Conservation (phyloP, 2,113 vertebrate species). For the Hippolais icterina region DNA sequence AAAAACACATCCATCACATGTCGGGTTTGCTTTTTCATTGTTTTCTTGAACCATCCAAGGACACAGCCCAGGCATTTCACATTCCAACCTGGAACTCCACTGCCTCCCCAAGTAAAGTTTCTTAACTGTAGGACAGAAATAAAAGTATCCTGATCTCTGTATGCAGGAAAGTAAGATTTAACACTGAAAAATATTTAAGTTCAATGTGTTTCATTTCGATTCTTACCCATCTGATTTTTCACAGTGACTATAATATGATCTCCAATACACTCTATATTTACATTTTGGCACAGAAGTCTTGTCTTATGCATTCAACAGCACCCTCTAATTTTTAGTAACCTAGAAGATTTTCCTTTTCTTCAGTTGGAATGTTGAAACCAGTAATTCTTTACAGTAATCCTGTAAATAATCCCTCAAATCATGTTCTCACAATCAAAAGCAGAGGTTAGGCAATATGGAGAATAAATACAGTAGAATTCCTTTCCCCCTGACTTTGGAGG, state of each 20-base stretch:
- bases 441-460: not conserved
- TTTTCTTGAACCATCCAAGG: not conserved
- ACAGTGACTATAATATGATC: not conserved
- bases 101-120: not conserved
- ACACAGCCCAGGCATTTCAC: not conserved
- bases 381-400: constrained; percentile 26
- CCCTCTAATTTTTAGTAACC: not conserved
- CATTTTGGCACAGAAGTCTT: not conserved
- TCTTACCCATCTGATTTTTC: not conserved
- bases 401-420: not conserved
- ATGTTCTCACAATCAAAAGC: not conserved
- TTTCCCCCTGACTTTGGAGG: not conserved
- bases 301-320: not conserved
- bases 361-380: not conserved
- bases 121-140: not conserved
- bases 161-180: not conserved
- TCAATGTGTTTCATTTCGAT: not conserved
- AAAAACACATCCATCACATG: not conserved
- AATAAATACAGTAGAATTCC: not conserved
- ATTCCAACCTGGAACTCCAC: not conserved
- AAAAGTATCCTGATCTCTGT: not conserved
- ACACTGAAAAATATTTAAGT: not conserved
- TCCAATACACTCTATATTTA: not conserved
- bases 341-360: constrained; percentile 21
- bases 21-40: not conserved